Evolutionary conservation across 2,888 invertebrate genomes (phyloP).

Genomic region (Phorcus lineatus): DNA sequence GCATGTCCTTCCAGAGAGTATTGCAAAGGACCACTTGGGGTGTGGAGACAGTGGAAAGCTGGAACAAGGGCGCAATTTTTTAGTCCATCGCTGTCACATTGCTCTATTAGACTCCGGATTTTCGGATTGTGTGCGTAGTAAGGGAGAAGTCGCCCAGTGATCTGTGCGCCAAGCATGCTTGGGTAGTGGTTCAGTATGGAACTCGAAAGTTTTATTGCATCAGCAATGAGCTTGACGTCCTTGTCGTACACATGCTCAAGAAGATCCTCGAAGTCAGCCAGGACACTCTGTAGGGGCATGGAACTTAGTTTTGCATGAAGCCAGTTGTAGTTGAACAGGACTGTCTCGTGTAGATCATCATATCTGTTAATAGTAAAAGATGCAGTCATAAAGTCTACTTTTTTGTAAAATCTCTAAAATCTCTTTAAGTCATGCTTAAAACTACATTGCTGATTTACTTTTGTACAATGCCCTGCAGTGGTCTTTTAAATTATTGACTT

Average conservation of each 20-base stretch:
- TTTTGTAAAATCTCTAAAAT: too few relatives aligned
- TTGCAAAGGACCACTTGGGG: constrained; percentile 98
- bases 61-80: constrained; percentile 93
- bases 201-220: constrained; percentile 87
- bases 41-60: constrained; percentile 95
- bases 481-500: too few relatives aligned
- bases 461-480: too few relatives aligned
- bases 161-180: constrained; percentile 95
- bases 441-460: too few relatives aligned
- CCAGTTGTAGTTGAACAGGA: constrained; percentile 94
- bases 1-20: constrained; percentile 98
- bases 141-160: constrained; percentile 93
- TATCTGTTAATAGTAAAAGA: constrained; percentile 68
- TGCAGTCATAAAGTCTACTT: not conserved
- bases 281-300: constrained; percentile 94
- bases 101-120: constrained; percentile 90
- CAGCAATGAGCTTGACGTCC: constrained; percentile 73
- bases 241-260: constrained; percentile 71
- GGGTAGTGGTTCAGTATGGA: constrained; percentile 94
- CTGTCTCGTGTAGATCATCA: constrained; percentile 45
- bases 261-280: constrained; percentile 97
- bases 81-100: constrained; percentile 93
- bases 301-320: constrained; percentile 95
- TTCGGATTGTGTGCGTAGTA: constrained; percentile 90
- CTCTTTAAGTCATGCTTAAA: too few relatives aligned